Base-by-base conservation (phyloP, 2,797 vertebrate genomes). In the Hipposideros larvatus region DNA sequence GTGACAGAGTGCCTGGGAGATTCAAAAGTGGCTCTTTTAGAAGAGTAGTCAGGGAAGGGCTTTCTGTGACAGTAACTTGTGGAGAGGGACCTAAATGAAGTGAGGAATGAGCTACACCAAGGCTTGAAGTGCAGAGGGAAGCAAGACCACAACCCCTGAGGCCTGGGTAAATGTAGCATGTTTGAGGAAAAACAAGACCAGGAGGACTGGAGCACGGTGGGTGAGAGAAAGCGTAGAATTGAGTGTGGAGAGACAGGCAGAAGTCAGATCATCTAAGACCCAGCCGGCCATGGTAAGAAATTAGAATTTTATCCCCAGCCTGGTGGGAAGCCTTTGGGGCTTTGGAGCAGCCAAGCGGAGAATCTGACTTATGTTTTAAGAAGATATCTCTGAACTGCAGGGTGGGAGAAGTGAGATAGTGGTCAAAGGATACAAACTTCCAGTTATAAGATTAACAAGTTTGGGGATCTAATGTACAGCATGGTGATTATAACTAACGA, bases 241-340 rank as follows among this genome's bases (percentile, higher is more conserved):
- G 10, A 41, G 7, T 51, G 4, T 57, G 19, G n/a, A 48, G 53
- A 90, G 13, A 89, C 83, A 85, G 70, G n/a, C 5, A 90, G 55
- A 87, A 63, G 68, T 82, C 46, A 85, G 48, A 34, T 94, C n/a
- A 43, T 41, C 41, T 43, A 70, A 82, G 16, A 83, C 4, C 2
- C 10, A 37, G 41, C 0, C 65, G 37, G 37, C 4, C 51, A 28
- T 31, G 19, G 37, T 34, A 59, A 89, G 26, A 87, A 82, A 70
- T 83, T 59, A 94, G 11, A 7, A 34, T 88, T 95, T 92, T 92
- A 41, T 89, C 88, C 41, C 5, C 19, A 87, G 48, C 28, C 11
- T 43, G 8, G 28, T 65, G 19, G 34, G 51, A 90, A 74, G 53
- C 7, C 5, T 59, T 79, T 79, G 46, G 31, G 87, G 48, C 10